These are phyloP conservation scores for Hermaeophaga mercurialis DNA, from an alignment of 2,888 invertebrate genomes.

Conservation along the genomic window DNA sequence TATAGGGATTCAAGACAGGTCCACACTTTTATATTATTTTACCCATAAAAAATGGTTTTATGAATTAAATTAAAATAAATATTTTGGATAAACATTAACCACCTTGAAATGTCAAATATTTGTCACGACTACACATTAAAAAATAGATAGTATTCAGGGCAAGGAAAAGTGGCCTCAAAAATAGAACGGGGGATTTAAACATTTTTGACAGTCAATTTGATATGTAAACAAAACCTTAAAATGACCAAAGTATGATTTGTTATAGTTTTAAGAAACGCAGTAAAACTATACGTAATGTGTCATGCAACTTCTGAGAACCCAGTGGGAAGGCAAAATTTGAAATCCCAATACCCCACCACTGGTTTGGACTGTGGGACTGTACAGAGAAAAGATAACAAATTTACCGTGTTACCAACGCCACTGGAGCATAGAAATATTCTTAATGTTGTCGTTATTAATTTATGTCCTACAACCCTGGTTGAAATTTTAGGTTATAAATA, in stretches of 20 bases:
- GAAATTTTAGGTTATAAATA: conserved; percentile 15
- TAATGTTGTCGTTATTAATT: conserved; percentile 2
- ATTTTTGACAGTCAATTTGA: conserved; percentile 4
- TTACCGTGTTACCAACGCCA: conserved; percentile 44
- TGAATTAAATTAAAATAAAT: too few species aligned
- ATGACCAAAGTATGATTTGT: not conserved
- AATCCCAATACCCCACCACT: conserved; percentile 42
- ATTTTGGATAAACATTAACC: conserved; percentile 3
- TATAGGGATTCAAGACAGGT: too few species aligned
- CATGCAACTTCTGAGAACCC: conserved; percentile 8
- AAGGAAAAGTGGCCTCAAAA: not conserved
- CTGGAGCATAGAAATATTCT: conserved; percentile 39
- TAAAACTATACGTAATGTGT: not conserved
- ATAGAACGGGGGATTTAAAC: not conserved
- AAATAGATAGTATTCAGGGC: not conserved
- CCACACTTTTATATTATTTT: too few species aligned
- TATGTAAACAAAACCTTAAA: conserved; percentile 21
- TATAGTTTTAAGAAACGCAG: not conserved
- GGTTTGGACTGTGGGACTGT: conserved; percentile 31
- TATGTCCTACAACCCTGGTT: not conserved
- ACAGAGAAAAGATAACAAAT: conserved; percentile 47
- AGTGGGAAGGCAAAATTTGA: conserved; percentile 35
- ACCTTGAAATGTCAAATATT: conserved; percentile 2
- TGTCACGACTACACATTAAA: conserved; percentile 4
- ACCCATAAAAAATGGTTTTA: too few species aligned